A percentile compares a stretch with the other conserved stretches of the same genome.
These are phyloP conservation scores for Ceryle rudis DNA, from an alignment of 2,797 vertebrate genomes.

Conservation along the genomic window DNA sequence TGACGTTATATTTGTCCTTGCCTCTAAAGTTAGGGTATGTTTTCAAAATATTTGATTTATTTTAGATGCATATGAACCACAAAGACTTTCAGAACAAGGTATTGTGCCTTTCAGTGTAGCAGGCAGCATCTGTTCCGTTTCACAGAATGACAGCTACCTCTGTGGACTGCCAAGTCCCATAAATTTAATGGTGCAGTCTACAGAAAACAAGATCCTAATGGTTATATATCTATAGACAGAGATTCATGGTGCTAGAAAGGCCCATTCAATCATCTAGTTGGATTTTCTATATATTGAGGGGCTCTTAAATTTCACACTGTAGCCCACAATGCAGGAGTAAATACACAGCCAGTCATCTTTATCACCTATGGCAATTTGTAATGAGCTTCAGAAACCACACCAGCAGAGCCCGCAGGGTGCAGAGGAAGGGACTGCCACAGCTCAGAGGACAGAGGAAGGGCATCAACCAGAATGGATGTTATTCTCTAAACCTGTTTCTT, in stretches of 20 bases:
- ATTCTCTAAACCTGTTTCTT: not conserved
- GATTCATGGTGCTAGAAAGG: conserved; percentile 21
- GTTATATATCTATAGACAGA: conserved; percentile 27
- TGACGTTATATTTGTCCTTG: not conserved
- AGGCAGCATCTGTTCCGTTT: conserved; percentile 21
- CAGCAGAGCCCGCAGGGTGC: not conserved
- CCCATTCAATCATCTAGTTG: conserved; percentile 16
- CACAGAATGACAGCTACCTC: conserved; percentile 31
- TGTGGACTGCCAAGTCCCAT: conserved; percentile 11
- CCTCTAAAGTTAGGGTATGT: not conserved
- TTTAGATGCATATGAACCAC: not conserved
- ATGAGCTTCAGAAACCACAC: not conserved
- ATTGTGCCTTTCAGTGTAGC: not conserved
- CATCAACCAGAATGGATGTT: not conserved
- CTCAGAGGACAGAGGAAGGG: not conserved
- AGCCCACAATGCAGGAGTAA: not conserved
- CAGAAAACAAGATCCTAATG: conserved; percentile 32
- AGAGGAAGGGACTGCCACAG: not conserved
- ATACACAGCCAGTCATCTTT: conserved; percentile 10
- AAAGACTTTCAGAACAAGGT: not conserved
- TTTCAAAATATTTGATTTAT: not conserved
- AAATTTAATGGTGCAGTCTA: conserved; percentile 16
- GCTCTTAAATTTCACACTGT: conserved; percentile 31
- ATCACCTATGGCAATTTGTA: not conserved
- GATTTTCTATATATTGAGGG: conserved; percentile 22